These are phyloP conservation scores for Lophochroa leadbeateri DNA, from an alignment of 2,113 vertebrate genomes.

Conservation along the genomic window DNA sequence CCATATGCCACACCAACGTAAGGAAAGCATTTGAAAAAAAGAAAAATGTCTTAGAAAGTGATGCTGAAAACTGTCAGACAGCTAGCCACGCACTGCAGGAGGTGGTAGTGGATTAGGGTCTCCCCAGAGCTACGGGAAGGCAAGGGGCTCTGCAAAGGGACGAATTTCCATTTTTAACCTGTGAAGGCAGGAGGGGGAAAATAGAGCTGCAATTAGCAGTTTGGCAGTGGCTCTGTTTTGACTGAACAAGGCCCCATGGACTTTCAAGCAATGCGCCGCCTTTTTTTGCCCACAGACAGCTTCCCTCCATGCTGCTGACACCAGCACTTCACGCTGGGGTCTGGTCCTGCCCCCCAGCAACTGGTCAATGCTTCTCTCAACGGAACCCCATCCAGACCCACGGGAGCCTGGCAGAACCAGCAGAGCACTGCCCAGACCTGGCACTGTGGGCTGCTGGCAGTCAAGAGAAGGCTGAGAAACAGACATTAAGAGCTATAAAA, in stretches of 20 bases:
- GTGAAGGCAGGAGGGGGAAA: neutral
- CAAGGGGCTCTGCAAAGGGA: neutral
- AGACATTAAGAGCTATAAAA: neutral
- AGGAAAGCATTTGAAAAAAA: conserved; percentile 26
- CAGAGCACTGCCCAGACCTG: neutral
- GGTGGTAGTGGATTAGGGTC: neutral
- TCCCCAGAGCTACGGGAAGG: neutral
- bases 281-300: neutral
- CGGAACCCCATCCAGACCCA: neutral
- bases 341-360: neutral
- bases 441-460: neutral
- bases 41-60: conserved; percentile 34
- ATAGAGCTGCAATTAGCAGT: neutral
- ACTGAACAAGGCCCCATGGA: neutral
- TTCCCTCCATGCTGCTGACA: neutral
- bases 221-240: conserved; percentile 7
- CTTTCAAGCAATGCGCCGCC: accelerated
- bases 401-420: neutral
- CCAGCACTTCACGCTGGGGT: neutral
- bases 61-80: conserved; percentile 32
- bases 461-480: neutral
- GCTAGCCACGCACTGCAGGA: neutral
- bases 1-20: conserved; percentile 59
- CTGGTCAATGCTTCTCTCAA: neutral
- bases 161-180: neutral